A percentile compares a stretch with the other conserved stretches of the same genome.
phyloP scores from a whole-genome alignment of 2,113 vertebrate species.

The Protobothrops flavoviridis region DNA sequence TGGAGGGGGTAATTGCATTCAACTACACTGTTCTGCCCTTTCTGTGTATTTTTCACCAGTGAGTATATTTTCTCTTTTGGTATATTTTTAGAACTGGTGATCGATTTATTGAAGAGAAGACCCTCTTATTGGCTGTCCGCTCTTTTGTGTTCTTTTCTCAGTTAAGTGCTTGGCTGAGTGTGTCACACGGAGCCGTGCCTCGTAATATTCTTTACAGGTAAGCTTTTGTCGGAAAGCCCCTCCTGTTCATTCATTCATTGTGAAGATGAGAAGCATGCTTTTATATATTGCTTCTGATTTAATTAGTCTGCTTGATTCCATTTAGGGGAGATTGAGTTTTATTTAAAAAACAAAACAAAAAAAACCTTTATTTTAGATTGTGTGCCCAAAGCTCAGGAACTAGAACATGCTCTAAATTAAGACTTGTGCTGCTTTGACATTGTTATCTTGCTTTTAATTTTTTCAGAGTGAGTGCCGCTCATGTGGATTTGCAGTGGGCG shows the following conservation, averaged over 20 bases:
- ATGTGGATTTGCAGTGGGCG: slow-evolving; percentile 89
- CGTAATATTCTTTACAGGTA: slow-evolving; percentile 98
- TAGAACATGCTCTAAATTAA: neutral
- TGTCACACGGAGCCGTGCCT: slow-evolving; percentile 96
- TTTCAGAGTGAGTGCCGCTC: slow-evolving; percentile 93
- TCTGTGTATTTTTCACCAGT: slow-evolving; percentile 19
- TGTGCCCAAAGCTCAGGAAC: accelerated
- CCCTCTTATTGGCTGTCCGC: slow-evolving; percentile 90
- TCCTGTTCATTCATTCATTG: accelerated
- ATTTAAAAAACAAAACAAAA: neutral
- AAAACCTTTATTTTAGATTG: neutral
- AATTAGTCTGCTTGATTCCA: neutral
- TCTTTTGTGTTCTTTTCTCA: slow-evolving; percentile 99
- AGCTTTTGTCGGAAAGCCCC: neutral
- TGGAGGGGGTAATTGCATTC: neutral
- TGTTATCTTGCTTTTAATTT: slow-evolving; percentile 44
- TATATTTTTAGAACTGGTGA: slow-evolving; percentile 82
- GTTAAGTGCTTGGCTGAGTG: slow-evolving; percentile 97
- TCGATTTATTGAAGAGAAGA: slow-evolving; percentile 95
- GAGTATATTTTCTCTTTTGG: slow-evolving; percentile 20
- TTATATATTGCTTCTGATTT: neutral
- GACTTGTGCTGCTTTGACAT: neutral
- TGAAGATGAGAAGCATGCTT: neutral
- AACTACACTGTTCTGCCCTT: slow-evolving; percentile 2
- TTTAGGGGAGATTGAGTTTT: neutral